phyloP scores from a whole-genome alignment of 2,113 vertebrate species.

The Lamprologus ornatipinnis region DNA sequence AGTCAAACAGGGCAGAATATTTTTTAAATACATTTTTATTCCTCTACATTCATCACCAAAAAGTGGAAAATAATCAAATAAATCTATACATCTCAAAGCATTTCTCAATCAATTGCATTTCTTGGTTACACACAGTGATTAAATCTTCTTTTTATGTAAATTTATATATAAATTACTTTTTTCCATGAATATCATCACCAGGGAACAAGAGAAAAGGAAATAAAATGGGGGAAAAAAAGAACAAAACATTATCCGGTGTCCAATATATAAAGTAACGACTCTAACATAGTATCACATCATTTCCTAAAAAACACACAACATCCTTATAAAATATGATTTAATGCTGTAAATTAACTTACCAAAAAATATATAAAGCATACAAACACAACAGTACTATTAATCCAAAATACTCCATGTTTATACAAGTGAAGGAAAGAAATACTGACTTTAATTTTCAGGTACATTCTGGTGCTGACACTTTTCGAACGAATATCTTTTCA shows the following conservation, averaged over 20 bases:
- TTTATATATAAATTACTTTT: background rate
- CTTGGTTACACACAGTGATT: background rate
- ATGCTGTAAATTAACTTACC: background rate
- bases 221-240: fast-evolving
- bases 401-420: background rate
- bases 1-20: fast-evolving
- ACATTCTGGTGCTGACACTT: background rate
- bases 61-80: too few species aligned
- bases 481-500: background rate
- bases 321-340: background rate
- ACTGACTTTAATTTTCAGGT: fast-evolving
- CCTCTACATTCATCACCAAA: too few species aligned
- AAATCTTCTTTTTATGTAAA: background rate
- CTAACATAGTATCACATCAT: background rate
- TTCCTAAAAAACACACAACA: background rate
- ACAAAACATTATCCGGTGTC: background rate
- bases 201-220: fast-evolving
- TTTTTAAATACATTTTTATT: too few species aligned
- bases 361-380: background rate
- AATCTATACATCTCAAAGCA: background rate
- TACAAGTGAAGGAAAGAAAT: background rate
- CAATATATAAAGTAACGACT: background rate
- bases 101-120: background rate
- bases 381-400: fast-evolving
- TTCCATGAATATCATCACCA: background rate